phyloP scores from a whole-genome alignment of 2,888 invertebrate genomes.

The Pilophorus perplexus region DNA sequence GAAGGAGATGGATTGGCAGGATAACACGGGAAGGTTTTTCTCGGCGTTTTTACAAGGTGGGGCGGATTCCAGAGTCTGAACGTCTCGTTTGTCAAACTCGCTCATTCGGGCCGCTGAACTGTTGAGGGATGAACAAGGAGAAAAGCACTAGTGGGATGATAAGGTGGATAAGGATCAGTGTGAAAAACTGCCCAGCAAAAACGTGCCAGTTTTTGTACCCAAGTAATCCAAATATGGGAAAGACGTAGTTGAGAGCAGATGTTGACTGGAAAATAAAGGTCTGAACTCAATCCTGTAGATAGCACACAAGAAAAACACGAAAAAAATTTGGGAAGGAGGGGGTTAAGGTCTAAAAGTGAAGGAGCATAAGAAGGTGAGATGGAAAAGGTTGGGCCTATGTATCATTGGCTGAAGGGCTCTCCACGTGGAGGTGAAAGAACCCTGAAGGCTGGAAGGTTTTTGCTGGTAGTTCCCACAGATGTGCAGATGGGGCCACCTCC shows the following conservation, averaged over 20 bases:
- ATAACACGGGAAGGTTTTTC: too few relatives aligned
- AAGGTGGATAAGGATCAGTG: too few relatives aligned
- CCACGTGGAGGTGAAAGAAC: conserved; percentile 37
- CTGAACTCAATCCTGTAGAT: not conserved
- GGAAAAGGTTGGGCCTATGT: conserved; percentile 25
- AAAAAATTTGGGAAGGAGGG: not conserved
- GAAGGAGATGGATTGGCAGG: conserved; percentile 8
- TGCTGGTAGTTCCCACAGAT: conserved; percentile 38
- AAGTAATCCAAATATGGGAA: not conserved
- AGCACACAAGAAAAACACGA: not conserved
- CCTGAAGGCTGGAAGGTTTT: conserved; percentile 1
- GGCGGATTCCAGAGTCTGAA: too few relatives aligned
- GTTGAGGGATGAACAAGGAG: too few relatives aligned
- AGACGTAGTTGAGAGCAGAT: not conserved
- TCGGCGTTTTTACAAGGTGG: too few relatives aligned
- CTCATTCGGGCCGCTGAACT: too few relatives aligned
- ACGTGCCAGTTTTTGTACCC: too few relatives aligned
- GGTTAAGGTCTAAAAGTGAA: not conserved
- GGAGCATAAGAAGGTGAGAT: conserved; percentile 25
- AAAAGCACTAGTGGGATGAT: too few relatives aligned
- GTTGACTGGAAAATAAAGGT: not conserved
- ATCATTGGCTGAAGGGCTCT: conserved; percentile 33
- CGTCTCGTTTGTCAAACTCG: too few relatives aligned
- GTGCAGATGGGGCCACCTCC: conserved; percentile 33
- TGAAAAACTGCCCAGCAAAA: too few relatives aligned